Evolutionary conservation across 1,140 invertebrate genomes (phyloP), one percentile per base, ranked within the genome.

Genomic region (Armadillidium nasatum): DNA sequence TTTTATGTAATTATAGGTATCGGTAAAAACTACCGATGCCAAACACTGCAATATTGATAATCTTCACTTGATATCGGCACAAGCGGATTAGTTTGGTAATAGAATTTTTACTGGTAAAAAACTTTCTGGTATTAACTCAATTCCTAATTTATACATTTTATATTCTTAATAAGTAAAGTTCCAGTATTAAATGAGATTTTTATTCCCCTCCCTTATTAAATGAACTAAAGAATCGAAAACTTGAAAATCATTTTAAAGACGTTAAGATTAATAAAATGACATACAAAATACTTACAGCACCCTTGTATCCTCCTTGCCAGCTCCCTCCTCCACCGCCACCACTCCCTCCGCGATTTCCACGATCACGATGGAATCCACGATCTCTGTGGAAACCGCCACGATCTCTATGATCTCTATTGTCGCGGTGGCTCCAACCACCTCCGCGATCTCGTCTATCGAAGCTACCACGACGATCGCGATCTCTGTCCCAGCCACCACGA

Each of bases 401-500:
- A 50, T 76, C 72, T 69, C 69, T 71, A 21, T 74, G 33, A 23
- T 78, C 78, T 73, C 78, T 73, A 45, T 79, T 76, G 66, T 79
- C 72, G 66, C 77, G 73, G 13, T 74, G 71, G 74, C 50, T 78
- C 66, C 72, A 75, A 22, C 72, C 76, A 33, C 80, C 60, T 23
- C 67, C 73, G 15, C 77, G 46, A 22, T 74, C 71, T n/a, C 73
- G 74, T 44, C 75, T 74, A 33, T 77, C 76, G 44, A 75, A 79
- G 33, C 77, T 23, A 15, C 80, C 77, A 66, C 78, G 44, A 15
- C 77, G 69, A 50, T 77, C 69, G 11, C 75, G 71, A 19, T 75
- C 76, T 22, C 76, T 67, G 45, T 76, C 78, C 80, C 80, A 81
- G 15, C 77, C 79, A 69, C 78, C 79, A 33, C 80, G 71, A 76